Base-by-base conservation (phyloP, 1,140 invertebrate genomes). In the Sipha flava region DNA sequence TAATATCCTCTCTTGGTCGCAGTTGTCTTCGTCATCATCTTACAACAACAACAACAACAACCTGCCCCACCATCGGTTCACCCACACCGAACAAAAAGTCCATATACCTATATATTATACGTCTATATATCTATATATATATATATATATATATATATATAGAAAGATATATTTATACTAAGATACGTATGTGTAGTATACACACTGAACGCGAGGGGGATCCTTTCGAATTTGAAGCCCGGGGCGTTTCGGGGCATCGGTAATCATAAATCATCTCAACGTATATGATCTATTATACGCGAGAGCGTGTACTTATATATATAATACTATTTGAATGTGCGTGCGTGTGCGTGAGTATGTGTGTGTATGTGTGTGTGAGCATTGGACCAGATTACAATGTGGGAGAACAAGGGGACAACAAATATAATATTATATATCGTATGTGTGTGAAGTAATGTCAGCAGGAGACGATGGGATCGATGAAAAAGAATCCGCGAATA, bases 201-300 rank as follows among this genome's bases (percentile, higher is more conserved):
- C 34, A 43, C 40, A 43, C 16, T 0, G 64, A 66, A n/a, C 73
- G 52, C 52, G 34, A 37, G 34, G 52, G 45, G 52, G 49, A 77
- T 59, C 73, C 73, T 59, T 59, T 77, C 52, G 73, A 77, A 77
- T 77, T 77, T 43, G n/a, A 26, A 29, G 52, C 73, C 52, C 73
- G 73, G 52, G 73, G 73, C 73, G 73, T 77, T 59, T 34, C 52
- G 52, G 73, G 52, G 73, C 72, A 75, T 75, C 72, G 49, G 31
- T 23, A 47, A 77, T 77, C 73, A 77, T 77, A 77, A 77, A 77
- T 77, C 73, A 77, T 77, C 73, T 77, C 73, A 57, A 59, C 72
- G 72, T 75, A 75, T 59, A 59, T 16, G 49, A 75, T 54, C 73
- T 57, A 77, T 54, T 49, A 77, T 57, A 75, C 29, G 26, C 6